Conservation (phyloP, 2,113 vertebrate genomes). For the Neopipo cinnamomea region DNA sequence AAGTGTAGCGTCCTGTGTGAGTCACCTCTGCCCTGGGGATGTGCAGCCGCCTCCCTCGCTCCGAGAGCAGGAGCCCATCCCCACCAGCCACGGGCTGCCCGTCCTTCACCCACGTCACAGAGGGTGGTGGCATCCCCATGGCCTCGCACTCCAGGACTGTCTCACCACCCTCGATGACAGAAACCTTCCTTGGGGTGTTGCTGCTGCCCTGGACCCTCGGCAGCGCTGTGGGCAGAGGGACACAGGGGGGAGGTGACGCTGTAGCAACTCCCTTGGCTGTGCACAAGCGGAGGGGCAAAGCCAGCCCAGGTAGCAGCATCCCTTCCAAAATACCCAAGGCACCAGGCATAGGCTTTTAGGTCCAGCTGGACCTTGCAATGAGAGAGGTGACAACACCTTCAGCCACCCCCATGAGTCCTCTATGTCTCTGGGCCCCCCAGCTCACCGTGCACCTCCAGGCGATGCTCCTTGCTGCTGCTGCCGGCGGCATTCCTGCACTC, state of each 20-base stretch:
- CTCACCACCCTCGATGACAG: constrained; percentile 3
- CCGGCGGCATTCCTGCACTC: constrained; percentile 68
- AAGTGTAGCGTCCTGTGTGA: constrained; percentile 65
- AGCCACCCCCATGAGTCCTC: too few species aligned
- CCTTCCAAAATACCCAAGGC: not conserved
- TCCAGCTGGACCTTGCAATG: not conserved
- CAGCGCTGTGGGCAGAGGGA: constrained; percentile 11
- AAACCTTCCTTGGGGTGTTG: constrained; percentile 15
- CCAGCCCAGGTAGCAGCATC: not conserved
- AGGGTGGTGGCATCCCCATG: not conserved
- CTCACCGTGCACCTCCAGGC: constrained; percentile 72
- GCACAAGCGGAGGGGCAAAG: not conserved
- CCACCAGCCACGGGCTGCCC: not conserved
- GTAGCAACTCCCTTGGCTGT: not conserved
- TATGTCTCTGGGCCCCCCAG: not conserved
- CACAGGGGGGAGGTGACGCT: not conserved
- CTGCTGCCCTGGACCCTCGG: constrained; percentile 3
- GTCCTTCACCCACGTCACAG: constrained; percentile 62
- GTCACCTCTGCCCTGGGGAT: constrained; percentile 30
- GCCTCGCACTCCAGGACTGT: constrained; percentile 59
- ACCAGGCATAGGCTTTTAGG: not conserved
- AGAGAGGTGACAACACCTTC: not conserved
- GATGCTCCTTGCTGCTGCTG: constrained; percentile 62
- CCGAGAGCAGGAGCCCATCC: not conserved
- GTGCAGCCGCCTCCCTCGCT: constrained; percentile 37